Base-by-base conservation (phyloP, 2,797 vertebrate genomes). In the Saguinus oedipus region DNA sequence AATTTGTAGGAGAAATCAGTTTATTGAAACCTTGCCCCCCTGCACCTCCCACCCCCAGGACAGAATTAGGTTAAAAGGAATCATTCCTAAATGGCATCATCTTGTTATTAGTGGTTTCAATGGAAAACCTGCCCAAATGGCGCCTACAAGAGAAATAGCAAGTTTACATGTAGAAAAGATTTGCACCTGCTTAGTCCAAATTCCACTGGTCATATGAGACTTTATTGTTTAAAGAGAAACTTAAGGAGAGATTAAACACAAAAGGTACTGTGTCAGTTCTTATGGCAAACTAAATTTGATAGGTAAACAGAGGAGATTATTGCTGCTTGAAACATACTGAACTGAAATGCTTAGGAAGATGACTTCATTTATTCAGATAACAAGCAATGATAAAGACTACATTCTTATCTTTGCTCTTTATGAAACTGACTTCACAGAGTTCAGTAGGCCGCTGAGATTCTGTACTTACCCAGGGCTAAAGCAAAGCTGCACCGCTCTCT, bases 241-340 rank as follows among this genome's bases (percentile, higher is more conserved):
- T 76, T 93, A 44, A 88, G 93, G 68, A 94, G 76, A 94, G 85
- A 88, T 92, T 97, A 96, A 96, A 94, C 70, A 96, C 78, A 83
- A 74, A 87, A 88, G 48, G 30, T 83, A 78, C 74, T 95, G 15
- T 82, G 78, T 94, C 30, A 90, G 85, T 79, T 93, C 64, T 91
- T 82, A 88, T 11, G n/a, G 76, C 36, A 96, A 97, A 95, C 55
- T 76, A 36, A 94, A 95, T 57, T 84, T 88, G 84, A 84, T 78
- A 92, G 42, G 84, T 87, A 88, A 97, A 81, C 22, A 92, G 74
- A 94, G 75, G 90, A 64, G 87, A 86, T 81, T 19, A 92, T 20
- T 95, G 64, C 26, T 95, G 46, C 50, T 39, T 93, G 74, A 97
- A 97, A 93, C n/a, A 89, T 4, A 74, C 39, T n/a, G 64, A 91